Percentiles rank a stretch among this genome's conserved stretches.
These are phyloP conservation scores for Ceyx margarethae DNA, from an alignment of 2,113 vertebrate genomes.

Conservation along the genomic window DNA sequence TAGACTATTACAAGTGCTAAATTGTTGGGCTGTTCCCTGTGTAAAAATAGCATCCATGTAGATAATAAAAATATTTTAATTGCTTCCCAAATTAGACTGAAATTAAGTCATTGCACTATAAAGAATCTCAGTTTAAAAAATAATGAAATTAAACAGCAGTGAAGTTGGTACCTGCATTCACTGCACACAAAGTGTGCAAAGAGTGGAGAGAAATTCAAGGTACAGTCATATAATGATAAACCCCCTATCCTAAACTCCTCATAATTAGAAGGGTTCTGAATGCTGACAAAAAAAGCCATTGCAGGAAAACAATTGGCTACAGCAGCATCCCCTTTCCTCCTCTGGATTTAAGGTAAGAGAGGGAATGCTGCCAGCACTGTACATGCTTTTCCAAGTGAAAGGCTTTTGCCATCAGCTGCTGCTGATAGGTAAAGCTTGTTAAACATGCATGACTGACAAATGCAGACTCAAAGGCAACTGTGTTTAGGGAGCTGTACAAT, in stretches of 20 bases:
- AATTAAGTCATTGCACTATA: background rate
- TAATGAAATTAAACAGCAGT: background rate
- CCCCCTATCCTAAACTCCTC: background rate
- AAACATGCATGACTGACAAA: background rate
- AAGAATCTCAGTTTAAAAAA: background rate
- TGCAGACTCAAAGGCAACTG: background rate
- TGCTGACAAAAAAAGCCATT: background rate
- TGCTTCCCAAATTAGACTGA: background rate
- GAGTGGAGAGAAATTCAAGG: background rate
- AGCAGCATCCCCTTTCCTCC: background rate
- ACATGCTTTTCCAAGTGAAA: background rate
- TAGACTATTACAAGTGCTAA: background rate
- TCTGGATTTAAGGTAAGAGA: background rate
- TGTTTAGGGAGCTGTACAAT: background rate
- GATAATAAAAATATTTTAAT: background rate
- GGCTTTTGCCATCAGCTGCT: constrained; percentile 20
- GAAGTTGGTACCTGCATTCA: background rate
- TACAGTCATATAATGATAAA: background rate
- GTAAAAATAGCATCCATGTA: background rate
- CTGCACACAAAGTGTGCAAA: background rate
- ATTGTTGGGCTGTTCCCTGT: background rate
- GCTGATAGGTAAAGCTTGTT: background rate
- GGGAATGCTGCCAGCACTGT: background rate
- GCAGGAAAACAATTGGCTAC: background rate
- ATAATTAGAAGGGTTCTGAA: background rate